Evolutionary conservation across 2,888 invertebrate genomes (phyloP), one percentile per base, ranked within the genome.

Genomic region (Dasysyrphus albostriatus): DNA sequence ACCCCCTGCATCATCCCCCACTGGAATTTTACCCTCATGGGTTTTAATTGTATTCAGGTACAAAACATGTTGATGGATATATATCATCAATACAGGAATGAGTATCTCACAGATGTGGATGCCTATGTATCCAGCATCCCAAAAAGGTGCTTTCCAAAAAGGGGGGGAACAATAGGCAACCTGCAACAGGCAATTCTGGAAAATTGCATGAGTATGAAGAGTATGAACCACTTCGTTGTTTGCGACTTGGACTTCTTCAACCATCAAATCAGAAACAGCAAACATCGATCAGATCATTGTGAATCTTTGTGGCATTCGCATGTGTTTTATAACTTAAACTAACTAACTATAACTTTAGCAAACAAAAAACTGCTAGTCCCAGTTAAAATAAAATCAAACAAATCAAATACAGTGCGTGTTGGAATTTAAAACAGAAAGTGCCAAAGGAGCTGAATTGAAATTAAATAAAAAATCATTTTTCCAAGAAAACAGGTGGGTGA

Each of bases 131-230:
- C 24, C 24, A 19, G 5, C 5, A 19, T 24, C 19, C 34, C 5
- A 37, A 42, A 24, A 61, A 24, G 24, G 42, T 61, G 4, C 39
- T 61, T 61, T 39, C 39, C 58, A 54, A 32, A n/a, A 14, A 7
- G 1, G 9, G 24, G 51, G 2, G 19, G 12, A 29, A 7, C 8
- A 29, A 19, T 61, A 14, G 14, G 4, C 42, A 61, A 24, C 4
- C 24, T 42, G 61, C 61, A 61, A 61, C 61, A 61, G 42, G 39
- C 24, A 37, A 37, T 24, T 61, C 61, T 61, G 61, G 61, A 61
- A 61, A 24, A 14, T 61, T 42, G 39, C 61, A 61, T 61, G 39
- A 42, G 61, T 61, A 24, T 61, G 59, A 59, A 39, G 19, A 12
- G 59, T 19, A 19, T 59, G 61, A 61, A 61, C 61, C 61, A 39